Percentiles rank a stretch among this genome's conserved stretches.
Conservation (phyloP, 2,113 vertebrate species). For the Lycaon pictus region DNA sequence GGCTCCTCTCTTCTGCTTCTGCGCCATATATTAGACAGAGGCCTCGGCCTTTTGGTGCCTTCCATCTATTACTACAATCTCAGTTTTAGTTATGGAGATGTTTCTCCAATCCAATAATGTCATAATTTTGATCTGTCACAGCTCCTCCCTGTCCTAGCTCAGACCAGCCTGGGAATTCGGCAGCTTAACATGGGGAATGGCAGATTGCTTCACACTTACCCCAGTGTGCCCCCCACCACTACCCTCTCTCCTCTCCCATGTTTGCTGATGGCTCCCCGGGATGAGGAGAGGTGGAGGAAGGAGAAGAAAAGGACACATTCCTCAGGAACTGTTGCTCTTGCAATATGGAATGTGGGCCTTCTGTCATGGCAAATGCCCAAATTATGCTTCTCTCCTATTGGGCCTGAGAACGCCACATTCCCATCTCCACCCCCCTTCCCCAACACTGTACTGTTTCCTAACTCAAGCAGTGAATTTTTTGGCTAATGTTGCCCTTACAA, state of each 20-base stretch:
- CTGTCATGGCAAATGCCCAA: slow-evolving; percentile 42
- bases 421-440: not conserved
- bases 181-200: not conserved
- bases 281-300: not conserved
- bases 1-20: not conserved
- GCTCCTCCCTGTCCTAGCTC: not conserved
- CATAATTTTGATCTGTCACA: not conserved
- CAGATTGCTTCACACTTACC: not conserved
- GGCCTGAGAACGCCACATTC: not conserved
- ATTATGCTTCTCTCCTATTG: not conserved
- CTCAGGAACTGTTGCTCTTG: not conserved
- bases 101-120: not conserved
- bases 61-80: not conserved
- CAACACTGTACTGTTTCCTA: not conserved
- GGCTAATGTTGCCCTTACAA: not conserved
- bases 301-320: not conserved
- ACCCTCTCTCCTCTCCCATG: not conserved
- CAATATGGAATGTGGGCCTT: not conserved
- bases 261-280: not conserved
- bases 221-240: not conserved
- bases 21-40: not conserved
- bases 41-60: not conserved
- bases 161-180: not conserved
- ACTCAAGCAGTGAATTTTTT: not conserved
- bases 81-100: not conserved